Conservation (phyloP, 2,797 vertebrate genomes). For the Geotrypetes seraphini region DNA sequence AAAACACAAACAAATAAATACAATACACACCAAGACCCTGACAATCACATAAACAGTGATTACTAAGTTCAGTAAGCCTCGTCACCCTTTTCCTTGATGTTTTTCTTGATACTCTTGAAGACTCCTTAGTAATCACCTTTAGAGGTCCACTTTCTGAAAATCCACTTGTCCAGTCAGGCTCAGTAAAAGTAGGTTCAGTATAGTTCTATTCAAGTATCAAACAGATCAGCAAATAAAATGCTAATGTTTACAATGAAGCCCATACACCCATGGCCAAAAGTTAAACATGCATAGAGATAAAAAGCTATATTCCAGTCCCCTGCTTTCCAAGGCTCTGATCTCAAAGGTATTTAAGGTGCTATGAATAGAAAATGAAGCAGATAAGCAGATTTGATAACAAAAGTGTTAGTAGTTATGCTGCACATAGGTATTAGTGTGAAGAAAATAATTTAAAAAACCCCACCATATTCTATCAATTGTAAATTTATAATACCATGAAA, state of each 20-base stretch:
- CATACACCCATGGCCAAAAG: conserved; percentile 24
- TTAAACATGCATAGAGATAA: conserved; percentile 17
- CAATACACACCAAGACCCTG: conserved; percentile 31
- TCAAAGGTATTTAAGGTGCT: too few relatives aligned
- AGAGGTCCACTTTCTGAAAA: conserved; percentile 63
- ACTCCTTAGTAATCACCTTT: conserved; percentile 63
- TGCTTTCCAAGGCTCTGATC: neutral
- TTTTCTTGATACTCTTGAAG: conserved; percentile 58
- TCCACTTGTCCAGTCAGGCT: conserved; percentile 60
- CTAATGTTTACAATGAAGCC: too few relatives aligned
- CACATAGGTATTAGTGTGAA: neutral
- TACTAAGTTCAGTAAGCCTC: conserved; percentile 48
- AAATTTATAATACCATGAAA: too few relatives aligned
- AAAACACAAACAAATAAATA: conserved; percentile 58
- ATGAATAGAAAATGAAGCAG: too few relatives aligned
- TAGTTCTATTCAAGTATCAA: conserved; percentile 57
- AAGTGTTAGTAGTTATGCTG: neutral
- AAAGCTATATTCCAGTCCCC: neutral
- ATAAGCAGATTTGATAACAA: too few relatives aligned
- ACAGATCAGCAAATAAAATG: conserved; percentile 48
- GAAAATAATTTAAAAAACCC: neutral
- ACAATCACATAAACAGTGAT: conserved; percentile 23
- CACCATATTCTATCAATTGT: too few relatives aligned
- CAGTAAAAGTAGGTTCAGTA: conserved; percentile 56
- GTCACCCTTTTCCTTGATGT: conserved; percentile 69